These are phyloP conservation scores for Ephialtes manifestator DNA, from an alignment of 2,888 invertebrate species.

Conservation along the genomic window DNA sequence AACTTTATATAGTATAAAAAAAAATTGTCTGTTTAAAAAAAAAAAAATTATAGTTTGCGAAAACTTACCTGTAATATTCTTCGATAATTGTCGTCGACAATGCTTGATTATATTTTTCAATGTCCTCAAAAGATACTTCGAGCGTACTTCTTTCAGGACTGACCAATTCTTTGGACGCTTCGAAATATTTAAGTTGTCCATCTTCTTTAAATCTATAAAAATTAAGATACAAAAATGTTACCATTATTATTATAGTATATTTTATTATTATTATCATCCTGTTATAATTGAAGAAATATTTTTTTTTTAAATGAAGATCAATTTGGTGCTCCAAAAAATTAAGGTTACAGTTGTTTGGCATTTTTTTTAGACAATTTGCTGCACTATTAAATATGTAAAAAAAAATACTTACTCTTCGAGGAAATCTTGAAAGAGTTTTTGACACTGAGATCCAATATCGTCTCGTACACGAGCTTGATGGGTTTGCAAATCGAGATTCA, in stretches of 20 bases:
- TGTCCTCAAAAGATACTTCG: slow-evolving; percentile 97
- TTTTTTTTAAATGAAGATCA: slow-evolving; percentile 11
- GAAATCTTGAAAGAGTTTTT: slow-evolving; percentile 98
- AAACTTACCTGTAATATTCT: slow-evolving; percentile 93
- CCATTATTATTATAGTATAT: not conserved
- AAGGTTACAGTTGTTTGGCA: not conserved
- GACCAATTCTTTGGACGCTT: slow-evolving; percentile 92
- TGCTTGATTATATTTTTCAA: slow-evolving; percentile 97
- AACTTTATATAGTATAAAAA: too few relatives aligned
- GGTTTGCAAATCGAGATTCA: slow-evolving; percentile 89
- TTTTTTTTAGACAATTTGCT: not conserved
- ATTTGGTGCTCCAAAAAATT: slow-evolving; percentile 21
- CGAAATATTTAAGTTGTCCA: slow-evolving; percentile 94
- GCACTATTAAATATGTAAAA: not conserved
- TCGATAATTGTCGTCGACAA: slow-evolving; percentile 97
- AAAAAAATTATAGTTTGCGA: not conserved
- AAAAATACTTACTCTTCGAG: slow-evolving; percentile 93
- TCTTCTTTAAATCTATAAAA: slow-evolving; percentile 91
- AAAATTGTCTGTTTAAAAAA: too few relatives aligned
- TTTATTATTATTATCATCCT: too few relatives aligned
- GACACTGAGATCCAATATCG: slow-evolving; percentile 96
- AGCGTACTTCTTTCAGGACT: slow-evolving; percentile 97
- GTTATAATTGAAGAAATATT: not conserved
- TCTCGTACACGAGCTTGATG: slow-evolving; percentile 94
- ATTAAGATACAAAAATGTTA: not conserved